These are phyloP conservation scores for Tipula lateralis DNA, from an alignment of 2,888 invertebrate genomes.

Conservation along the genomic window DNA sequence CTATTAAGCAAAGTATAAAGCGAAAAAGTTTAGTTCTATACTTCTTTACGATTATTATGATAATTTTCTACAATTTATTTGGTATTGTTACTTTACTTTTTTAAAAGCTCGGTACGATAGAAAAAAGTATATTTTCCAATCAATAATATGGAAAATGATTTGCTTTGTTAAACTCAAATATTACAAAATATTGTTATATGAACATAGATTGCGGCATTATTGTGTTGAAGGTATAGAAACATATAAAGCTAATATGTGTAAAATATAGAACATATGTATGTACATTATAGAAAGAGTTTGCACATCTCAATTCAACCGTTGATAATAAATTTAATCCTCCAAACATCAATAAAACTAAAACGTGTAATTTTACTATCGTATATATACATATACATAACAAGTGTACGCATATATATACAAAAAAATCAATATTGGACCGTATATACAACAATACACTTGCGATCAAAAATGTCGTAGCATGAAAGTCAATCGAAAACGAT, in stretches of 20 bases:
- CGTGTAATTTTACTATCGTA: neutral
- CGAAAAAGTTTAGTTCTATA: neutral
- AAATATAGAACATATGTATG: neutral
- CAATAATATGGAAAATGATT: neutral
- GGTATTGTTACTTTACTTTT: neutral
- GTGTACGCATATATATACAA: neutral
- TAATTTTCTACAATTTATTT: neutral
- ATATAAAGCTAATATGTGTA: neutral
- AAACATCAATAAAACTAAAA: neutral
- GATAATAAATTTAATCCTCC: neutral
- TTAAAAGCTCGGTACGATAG: neutral
- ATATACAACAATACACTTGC: neutral
- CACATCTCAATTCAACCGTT: neutral
- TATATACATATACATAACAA: too few species aligned
- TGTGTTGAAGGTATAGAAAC: neutral
- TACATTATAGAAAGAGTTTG: neutral
- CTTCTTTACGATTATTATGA: constrained; percentile 1
- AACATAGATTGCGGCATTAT: neutral
- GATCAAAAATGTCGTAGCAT: neutral
- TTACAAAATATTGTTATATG: neutral
- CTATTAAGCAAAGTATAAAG: neutral
- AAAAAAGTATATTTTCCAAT: neutral
- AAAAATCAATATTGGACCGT: neutral
- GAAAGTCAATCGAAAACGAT: neutral
- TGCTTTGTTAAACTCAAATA: neutral